These are phyloP conservation scores for Cherax destructor DNA, from an alignment of 1,140 invertebrate genomes.

Conservation along the genomic window DNA sequence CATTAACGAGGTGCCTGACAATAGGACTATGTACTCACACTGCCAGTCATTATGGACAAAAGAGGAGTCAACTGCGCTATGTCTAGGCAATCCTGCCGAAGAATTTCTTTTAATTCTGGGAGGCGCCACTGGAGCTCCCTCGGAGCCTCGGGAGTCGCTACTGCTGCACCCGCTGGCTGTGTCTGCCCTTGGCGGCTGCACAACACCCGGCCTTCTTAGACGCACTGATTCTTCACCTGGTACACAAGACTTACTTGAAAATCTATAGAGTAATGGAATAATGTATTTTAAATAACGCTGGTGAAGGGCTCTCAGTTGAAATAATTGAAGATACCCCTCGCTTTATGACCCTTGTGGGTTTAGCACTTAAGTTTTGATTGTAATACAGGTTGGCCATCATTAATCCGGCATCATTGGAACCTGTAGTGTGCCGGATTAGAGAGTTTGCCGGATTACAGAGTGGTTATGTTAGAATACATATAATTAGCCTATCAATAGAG, in stretches of 20 bases:
- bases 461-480: too few species aligned
- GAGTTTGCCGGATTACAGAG: too few species aligned
- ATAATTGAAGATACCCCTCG: too few species aligned
- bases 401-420: too few species aligned
- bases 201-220: slow-evolving; percentile 25
- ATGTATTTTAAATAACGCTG: too few species aligned
- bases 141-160: slow-evolving; percentile 72
- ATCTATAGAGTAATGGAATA: not conserved
- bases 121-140: slow-evolving; percentile 67
- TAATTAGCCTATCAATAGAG: too few species aligned
- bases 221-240: slow-evolving; percentile 52
- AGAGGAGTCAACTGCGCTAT: slow-evolving; percentile 70
- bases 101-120: slow-evolving; percentile 73
- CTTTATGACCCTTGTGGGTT: too few species aligned
- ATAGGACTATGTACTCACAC: slow-evolving; percentile 18
- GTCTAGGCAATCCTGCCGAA: slow-evolving; percentile 72
- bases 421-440: too few species aligned
- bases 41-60: slow-evolving; percentile 18
- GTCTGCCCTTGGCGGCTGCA: slow-evolving; percentile 3
- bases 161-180: slow-evolving; percentile 31
- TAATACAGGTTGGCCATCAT: too few species aligned
- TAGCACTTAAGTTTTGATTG: too few species aligned
- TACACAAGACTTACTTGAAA: not conserved
- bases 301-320: too few species aligned
- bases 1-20: not conserved